phyloP scores from a whole-genome alignment of 2,888 invertebrate species.

The Syrista parreyssii region DNA sequence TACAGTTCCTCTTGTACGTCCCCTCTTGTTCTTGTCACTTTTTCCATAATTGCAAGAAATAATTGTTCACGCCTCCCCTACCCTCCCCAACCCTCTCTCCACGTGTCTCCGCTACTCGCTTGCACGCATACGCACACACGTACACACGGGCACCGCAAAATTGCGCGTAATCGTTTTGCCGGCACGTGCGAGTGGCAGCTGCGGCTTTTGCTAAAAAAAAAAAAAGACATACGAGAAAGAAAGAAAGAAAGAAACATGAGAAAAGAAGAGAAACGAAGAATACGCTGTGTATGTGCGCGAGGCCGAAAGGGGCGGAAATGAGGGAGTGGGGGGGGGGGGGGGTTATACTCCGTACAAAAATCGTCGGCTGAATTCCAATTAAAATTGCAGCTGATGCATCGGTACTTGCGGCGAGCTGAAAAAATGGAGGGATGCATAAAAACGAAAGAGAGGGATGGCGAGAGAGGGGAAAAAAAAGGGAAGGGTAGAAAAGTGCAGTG shows the following conservation, averaged over 20 bases:
- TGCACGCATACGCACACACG: neutral
- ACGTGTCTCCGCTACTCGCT: neutral
- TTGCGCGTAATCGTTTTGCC: neutral
- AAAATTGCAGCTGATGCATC: too few relatives aligned
- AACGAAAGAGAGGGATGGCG: neutral
- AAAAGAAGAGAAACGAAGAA: neutral
- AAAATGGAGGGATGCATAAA: neutral
- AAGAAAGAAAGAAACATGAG: neutral
- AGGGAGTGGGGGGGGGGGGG: neutral
- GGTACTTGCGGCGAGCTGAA: too few relatives aligned
- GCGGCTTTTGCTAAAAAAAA: neutral
- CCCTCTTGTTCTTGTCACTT: too few relatives aligned
- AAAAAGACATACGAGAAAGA: neutral
- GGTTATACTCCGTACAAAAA: neutral
- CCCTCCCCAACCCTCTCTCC: neutral
- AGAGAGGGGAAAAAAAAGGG: constrained; percentile 27
- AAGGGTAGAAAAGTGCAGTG: constrained; percentile 35
- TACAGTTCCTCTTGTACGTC: too few relatives aligned
- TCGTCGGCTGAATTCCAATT: too few relatives aligned
- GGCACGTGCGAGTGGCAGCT: neutral
- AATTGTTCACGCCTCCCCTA: neutral
- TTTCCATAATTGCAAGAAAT: too few relatives aligned
- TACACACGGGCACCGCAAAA: neutral
- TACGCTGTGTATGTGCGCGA: neutral
- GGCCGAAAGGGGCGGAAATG: too few relatives aligned